Conservation (phyloP, 1,140 invertebrate genomes). For the Pachyrhynchus sulphureomaculatus region DNA sequence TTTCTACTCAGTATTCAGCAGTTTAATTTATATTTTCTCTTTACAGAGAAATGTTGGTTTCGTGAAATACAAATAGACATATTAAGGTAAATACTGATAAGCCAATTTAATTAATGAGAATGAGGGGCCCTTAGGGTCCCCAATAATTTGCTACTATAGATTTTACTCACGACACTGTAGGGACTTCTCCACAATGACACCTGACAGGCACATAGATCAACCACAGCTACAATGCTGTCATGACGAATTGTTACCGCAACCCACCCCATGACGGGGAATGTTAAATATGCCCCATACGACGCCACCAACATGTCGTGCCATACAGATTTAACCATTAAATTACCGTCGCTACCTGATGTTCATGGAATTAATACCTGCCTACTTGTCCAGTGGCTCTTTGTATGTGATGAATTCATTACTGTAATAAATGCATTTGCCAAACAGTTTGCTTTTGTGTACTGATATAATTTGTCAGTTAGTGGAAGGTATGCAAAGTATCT, state of each 20-base stretch:
- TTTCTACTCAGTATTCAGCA: too few relatives aligned
- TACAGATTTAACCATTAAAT: slow-evolving; percentile 23
- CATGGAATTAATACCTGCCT: slow-evolving; percentile 22
- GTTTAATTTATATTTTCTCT: too few relatives aligned
- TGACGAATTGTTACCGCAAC: slow-evolving; percentile 5
- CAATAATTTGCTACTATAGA: too few relatives aligned
- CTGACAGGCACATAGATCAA: slow-evolving; percentile 14
- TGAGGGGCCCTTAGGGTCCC: too few relatives aligned
- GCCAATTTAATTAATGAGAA: too few relatives aligned
- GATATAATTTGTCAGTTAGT: slow-evolving; percentile 14
- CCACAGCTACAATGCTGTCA: slow-evolving; percentile 8
- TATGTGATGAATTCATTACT: slow-evolving; percentile 23
- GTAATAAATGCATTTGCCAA: slow-evolving; percentile 23
- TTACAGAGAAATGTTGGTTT: too few relatives aligned
- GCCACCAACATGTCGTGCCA: slow-evolving; percentile 23
- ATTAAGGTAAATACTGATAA: too few relatives aligned
- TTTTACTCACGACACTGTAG: too few relatives aligned
- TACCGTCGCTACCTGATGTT: slow-evolving; percentile 23
- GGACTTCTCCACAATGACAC: slow-evolving; percentile 1
- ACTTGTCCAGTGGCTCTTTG: slow-evolving; percentile 19
- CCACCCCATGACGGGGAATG: neutral
- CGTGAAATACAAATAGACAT: too few relatives aligned
- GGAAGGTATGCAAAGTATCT: too few relatives aligned
- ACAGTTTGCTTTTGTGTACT: slow-evolving; percentile 8
- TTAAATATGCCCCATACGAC: slow-evolving; percentile 22